These are phyloP conservation scores for Dryobotodes eremita DNA, from an alignment of 2,888 invertebrate species.

Conservation along the genomic window DNA sequence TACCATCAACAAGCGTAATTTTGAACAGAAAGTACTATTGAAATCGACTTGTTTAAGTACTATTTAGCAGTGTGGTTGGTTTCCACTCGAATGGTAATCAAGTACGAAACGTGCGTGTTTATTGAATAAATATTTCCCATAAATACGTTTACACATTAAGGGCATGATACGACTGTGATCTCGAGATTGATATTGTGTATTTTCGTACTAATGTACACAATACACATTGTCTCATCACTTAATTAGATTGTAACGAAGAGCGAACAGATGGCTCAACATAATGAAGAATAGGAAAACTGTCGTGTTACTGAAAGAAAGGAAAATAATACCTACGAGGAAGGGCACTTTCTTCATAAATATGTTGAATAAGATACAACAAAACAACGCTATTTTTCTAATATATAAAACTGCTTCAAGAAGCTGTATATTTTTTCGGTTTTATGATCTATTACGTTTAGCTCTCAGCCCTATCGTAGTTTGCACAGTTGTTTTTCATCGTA, in stretches of 20 bases:
- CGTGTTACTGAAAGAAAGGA: conserved; percentile 27
- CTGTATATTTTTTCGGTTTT: conserved; percentile 23
- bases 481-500: conserved; percentile 30
- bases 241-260: conserved; percentile 56
- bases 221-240: conserved; percentile 47
- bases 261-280: conserved; percentile 53
- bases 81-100: conserved; percentile 44
- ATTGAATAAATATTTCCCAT: conserved; percentile 32
- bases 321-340: conserved; percentile 16
- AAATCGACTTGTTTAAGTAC: conserved; percentile 35
- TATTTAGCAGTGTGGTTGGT: conserved; percentile 32
- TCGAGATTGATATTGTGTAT: conserved; percentile 42
- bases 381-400: conserved; percentile 25
- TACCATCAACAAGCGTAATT: conserved; percentile 17
- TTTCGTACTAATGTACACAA: conserved; percentile 36
- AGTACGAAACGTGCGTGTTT: conserved; percentile 22
- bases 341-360: conserved; percentile 14
- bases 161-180: conserved; percentile 24
- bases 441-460: conserved; percentile 32
- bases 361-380: conserved; percentile 26
- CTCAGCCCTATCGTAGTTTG: conserved; percentile 25
- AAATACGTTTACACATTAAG: conserved; percentile 43
- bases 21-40: conserved; percentile 28
- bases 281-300: conserved; percentile 48
- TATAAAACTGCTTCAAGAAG: conserved; percentile 7